These are phyloP conservation scores for Serinus canaria DNA, from an alignment of 2,113 vertebrate genomes.

Conservation along the genomic window DNA sequence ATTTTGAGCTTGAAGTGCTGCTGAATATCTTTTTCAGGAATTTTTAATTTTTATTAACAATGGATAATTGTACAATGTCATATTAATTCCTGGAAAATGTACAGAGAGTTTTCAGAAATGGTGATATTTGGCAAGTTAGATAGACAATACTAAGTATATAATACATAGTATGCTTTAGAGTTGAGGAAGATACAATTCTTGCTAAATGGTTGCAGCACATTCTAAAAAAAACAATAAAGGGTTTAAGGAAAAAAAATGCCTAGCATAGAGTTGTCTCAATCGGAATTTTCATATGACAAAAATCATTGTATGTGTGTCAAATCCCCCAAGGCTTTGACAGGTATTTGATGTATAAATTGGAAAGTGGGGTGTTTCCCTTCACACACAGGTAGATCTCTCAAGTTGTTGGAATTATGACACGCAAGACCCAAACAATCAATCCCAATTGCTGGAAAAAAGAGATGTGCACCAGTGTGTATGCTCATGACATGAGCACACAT, in stretches of 20 bases:
- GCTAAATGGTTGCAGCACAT: background rate
- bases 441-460: background rate
- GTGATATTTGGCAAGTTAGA: background rate
- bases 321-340: background rate
- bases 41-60: background rate
- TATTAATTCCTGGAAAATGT: background rate
- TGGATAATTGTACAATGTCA: background rate
- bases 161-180: background rate
- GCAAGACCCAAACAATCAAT: background rate
- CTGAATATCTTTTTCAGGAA: background rate
- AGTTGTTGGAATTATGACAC: background rate
- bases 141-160: background rate
- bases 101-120: background rate
- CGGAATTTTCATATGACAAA: background rate
- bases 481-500: background rate
- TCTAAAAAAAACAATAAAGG: background rate
- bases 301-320: background rate
- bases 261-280: background rate
- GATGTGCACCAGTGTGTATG: background rate
- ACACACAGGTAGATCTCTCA: background rate
- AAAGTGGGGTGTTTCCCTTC: background rate
- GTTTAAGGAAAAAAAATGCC: background rate
- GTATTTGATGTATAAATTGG: background rate
- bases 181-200: background rate
- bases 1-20: background rate